Conservation (phyloP, 2,113 vertebrate genomes). For the Ciconia stormi region DNA sequence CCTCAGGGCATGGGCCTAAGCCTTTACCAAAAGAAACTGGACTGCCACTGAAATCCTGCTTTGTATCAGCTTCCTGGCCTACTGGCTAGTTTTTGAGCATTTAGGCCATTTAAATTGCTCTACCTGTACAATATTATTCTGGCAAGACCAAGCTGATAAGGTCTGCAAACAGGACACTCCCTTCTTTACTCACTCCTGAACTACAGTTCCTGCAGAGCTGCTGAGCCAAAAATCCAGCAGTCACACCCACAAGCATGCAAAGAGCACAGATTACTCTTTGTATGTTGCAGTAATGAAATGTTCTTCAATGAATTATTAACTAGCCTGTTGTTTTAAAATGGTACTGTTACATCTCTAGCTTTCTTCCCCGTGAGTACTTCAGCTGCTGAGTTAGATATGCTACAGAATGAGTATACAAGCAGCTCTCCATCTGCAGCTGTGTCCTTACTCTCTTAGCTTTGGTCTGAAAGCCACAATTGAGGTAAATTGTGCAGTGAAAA, state of each 20-base stretch:
- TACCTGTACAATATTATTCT: neutral
- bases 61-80: neutral
- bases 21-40: neutral
- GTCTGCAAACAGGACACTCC: neutral
- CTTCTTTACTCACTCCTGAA: neutral
- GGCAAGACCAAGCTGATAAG: neutral
- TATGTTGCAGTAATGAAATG: neutral
- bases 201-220: neutral
- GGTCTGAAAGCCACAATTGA: neutral
- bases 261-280: neutral
- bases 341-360: neutral
- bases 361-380: neutral
- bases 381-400: neutral
- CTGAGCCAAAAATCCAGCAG: neutral
- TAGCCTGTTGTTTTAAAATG: neutral
- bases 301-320: neutral
- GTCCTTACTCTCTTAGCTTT: neutral
- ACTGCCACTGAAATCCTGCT: neutral
- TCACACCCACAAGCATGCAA: neutral
- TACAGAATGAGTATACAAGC: fast-evolving
- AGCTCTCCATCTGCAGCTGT: neutral
- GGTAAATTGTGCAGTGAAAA: neutral
- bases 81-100: neutral
- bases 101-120: neutral
- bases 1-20: neutral